Conservation (phyloP, 2,888 invertebrate species). For the Allolobophora icterica region DNA sequence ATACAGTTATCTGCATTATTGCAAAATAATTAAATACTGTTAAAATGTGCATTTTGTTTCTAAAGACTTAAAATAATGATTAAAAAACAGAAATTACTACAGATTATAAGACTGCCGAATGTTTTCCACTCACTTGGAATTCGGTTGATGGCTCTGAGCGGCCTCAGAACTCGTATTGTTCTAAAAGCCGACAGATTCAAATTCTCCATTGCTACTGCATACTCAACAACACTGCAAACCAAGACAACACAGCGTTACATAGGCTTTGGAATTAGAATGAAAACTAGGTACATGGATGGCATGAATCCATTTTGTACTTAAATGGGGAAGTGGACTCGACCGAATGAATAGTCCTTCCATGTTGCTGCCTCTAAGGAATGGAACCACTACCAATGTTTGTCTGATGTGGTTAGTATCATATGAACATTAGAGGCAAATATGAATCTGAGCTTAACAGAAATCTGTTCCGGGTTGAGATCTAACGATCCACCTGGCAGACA, state of each 20-base stretch:
- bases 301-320: not conserved
- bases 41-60: not conserved
- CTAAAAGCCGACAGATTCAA: constrained; percentile 97
- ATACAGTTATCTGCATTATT: not conserved
- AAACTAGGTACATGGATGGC: not conserved
- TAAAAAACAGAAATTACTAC: not conserved
- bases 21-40: too few species aligned
- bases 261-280: not conserved
- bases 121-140: constrained; percentile 87
- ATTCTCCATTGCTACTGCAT: constrained; percentile 85
- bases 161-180: constrained; percentile 94
- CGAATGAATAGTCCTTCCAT: too few species aligned
- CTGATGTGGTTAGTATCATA: too few species aligned
- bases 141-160: constrained; percentile 96
- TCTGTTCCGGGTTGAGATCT: too few species aligned
- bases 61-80: not conserved
- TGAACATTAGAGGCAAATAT: too few species aligned
- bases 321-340: not conserved
- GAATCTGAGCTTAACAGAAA: too few species aligned
- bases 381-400: too few species aligned
- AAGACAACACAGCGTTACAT: not conserved
- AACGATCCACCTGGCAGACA: too few species aligned
- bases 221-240: constrained; percentile 65
- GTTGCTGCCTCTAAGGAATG: too few species aligned
- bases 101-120: not conserved